These are phyloP conservation scores for Tachysurus vachellii DNA, from an alignment of 2,113 vertebrate genomes.

Conservation along the genomic window DNA sequence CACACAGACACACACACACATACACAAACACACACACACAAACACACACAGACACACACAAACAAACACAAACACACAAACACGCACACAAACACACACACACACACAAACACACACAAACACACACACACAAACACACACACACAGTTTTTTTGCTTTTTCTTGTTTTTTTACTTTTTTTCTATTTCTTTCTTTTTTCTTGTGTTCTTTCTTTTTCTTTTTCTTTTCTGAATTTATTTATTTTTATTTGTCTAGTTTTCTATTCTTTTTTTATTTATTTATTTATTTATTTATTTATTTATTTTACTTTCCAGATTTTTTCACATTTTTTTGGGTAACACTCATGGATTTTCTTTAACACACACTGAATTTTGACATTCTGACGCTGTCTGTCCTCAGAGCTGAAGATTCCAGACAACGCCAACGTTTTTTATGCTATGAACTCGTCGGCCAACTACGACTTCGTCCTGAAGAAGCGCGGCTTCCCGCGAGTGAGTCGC, in stretches of 20 bases:
- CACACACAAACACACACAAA: not conserved
- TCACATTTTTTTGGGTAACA: not conserved
- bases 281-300: not conserved
- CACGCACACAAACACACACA: not conserved
- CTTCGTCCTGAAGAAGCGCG: constrained; percentile 92
- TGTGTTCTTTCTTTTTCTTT: not conserved
- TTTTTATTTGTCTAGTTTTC: not conserved
- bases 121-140: not conserved
- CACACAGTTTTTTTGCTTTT: not conserved
- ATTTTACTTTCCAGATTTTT: too few species aligned
- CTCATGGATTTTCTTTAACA: not conserved
- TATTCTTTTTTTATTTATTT: not conserved
- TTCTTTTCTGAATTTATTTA: not conserved
- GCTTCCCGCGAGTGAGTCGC: constrained; percentile 79
- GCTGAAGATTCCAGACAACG: constrained; percentile 94
- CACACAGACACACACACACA: not conserved
- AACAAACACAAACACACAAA: not conserved
- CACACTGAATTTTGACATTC: not conserved
- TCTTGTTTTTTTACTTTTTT: not conserved
- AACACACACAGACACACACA: not conserved
- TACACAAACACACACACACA: not conserved
- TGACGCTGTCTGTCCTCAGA: constrained; percentile 66
- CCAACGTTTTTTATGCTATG: constrained; percentile 99
- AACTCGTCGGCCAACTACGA: constrained; percentile 97
- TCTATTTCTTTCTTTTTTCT: not conserved